Base-by-base conservation (phyloP, 2,888 invertebrate genomes). In the Drosophila ezoana region DNA sequence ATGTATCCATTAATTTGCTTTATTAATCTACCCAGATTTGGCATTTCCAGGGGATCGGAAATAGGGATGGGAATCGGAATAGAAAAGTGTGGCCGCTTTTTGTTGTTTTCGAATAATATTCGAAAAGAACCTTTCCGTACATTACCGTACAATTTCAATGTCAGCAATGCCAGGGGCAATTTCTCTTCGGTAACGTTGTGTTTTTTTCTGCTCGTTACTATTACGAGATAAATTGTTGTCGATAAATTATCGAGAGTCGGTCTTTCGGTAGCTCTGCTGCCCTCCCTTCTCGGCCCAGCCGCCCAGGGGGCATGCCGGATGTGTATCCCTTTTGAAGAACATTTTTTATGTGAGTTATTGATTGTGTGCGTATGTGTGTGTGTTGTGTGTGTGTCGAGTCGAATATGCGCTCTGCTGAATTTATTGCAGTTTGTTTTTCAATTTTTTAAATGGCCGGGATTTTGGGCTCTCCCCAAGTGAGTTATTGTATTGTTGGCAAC, bases 221-320 rank as follows among this genome's bases (percentile, higher is more conserved):
- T 84, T 89, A 76, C 87, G 74, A 90, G 89, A 90, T 90, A 91
- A 90, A 90, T 91, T 61, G 87, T 74, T 84, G 90, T 89, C 90
- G 80, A 90, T 90, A 90, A 90, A 91, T 90, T 90, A 90, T 86
- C 76, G 87, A 78, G 66, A 79, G 89, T 76, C 86, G 62, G 75
- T 63, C 68, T 75, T 62, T 66, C 58, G 65, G 53, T 28, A 35
- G 51, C 66, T 51, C 66, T 38, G 33, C 57, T 60, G 45, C 58
- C 52, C 56, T 45, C 47, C 35, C 48, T 52, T 28, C 63, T 38
- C 44, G 33, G 52, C 43, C 41, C 20, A 33, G 53, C 60, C 61
- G 58, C 49, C 64, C 72, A 52, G 72, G 71, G 71, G 74, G 72
- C 65, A 58, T 69, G 16, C 70, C 79, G 79, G 75, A 76, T 79